Evolutionary conservation across 2,113 vertebrate species (phyloP), one percentile per base, ranked within the genome.

Genomic region (Apodemus speciosus): DNA sequence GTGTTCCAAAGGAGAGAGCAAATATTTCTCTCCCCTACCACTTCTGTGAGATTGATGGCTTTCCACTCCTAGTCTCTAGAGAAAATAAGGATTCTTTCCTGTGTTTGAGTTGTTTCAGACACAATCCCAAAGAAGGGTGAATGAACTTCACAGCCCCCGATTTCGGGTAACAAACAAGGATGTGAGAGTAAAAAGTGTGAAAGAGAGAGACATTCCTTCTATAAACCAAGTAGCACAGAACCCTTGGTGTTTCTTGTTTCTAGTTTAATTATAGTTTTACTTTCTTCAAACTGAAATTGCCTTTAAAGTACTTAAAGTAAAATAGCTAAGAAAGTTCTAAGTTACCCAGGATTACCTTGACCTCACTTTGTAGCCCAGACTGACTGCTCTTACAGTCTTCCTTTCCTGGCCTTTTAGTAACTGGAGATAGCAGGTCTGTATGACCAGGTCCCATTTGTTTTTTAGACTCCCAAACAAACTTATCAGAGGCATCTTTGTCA

Each of bases 71-170:
- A 85, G 10, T 58, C 32, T 2, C 6, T 90, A 32, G 87, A 2
- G 0, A 43, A 85, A 23, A 86, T 64, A 20, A 87, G 80, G 53
- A 18, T 85, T 21, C 27, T 88, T 83, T 80, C 1, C 20, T 18
- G 11, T 40, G 35, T 85, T 20, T 69, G 21, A 79, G 49, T 91
- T 85, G 71, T 95, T 81, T 83, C 53, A 83, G 72, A 94, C 90
- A 90, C 23, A 85, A 3, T 2, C 1, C 51, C 13, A 69, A 66
- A 38, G 38, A 91, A 88, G n/a, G 53, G 49, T 68, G 40, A 72
- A 88, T 81, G 2, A 46, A 58, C 27, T 25, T 89, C 25, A 73
- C 9, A 66, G 56, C 7, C 35, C 87, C 51, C 85, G 49, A 51
- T 75, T 94, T 86, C 73, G 18, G 62, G 43, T n/a, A 30, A 38